Evolutionary conservation across 2,888 invertebrate species (phyloP), one percentile per base, ranked within the genome.

Genomic region (Capitulum mitella): DNA sequence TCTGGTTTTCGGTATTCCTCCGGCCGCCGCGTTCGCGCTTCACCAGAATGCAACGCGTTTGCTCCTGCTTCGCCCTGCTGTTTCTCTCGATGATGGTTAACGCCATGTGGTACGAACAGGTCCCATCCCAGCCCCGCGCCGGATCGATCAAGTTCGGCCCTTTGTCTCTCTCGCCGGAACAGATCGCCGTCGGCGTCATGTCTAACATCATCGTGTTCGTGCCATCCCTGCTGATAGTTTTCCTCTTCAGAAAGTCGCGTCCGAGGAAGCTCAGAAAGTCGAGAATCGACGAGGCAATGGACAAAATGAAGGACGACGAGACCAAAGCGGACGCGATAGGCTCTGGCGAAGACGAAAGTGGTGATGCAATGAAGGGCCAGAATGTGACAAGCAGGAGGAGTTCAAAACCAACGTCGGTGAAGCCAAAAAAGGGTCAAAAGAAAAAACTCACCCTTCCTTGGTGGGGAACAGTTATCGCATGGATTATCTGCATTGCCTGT

Each of bases 1-100:
- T 88, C 64, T 88, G 88, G 88, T 87, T 88, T 82, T 87, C 87
- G 1, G 86, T 88, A 8, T 86, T 88, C 79, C 84, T 86, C 43
- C 83, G 88, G 32, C 88, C 88, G 3, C 86, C 87, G 0, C 84
- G 85, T 61, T 87, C 86, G 78, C 83, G 87, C 46, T 88, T 87
- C 83, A 87, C 87, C 0, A 83, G 87, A 26, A 85, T 86, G 22
- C 86, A 87, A 83, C 83, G 88, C 34, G 85, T 87, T 10, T 85
- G 86, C 34, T 87, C 86, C 81, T 87, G 87, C 79, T 84, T 87
- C 78, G 84, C 86, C 75, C 84, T 88, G 79, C 84, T 89, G n/a
- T 87, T 85, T 80, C 83, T 86, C 10, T 85, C 86, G 43, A 88
- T 89, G 88, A 81, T 88, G 80, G 85, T 87, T 16, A 88, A 87